Percentiles rank a stretch among this genome's conserved stretches.
Conservation (phyloP, 1,140 invertebrate species). For the Drosophila littoralis region DNA sequence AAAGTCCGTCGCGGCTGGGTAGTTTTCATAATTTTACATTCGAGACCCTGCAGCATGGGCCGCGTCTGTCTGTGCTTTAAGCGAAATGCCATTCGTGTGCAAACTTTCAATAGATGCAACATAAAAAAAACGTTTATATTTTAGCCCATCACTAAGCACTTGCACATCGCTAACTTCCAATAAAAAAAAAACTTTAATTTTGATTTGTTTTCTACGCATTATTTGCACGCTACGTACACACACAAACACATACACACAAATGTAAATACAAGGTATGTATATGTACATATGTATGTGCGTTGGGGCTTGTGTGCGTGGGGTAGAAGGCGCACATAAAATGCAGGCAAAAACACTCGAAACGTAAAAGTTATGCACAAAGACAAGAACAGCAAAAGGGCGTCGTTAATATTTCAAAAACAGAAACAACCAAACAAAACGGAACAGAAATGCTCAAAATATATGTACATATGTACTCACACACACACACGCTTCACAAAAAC, state of each 20-base stretch:
- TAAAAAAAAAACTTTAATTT: neutral
- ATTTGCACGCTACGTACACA: neutral
- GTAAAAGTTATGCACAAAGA: constrained; percentile 68
- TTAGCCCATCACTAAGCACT: neutral
- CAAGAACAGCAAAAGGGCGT: constrained; percentile 78
- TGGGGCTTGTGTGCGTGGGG: neutral
- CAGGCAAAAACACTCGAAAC: constrained; percentile 71
- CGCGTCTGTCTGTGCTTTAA: constrained; percentile 3
- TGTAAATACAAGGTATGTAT: neutral
- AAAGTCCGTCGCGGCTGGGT: constrained; percentile 36
- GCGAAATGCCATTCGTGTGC: neutral
- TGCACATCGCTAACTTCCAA: neutral
- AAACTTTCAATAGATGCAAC: neutral
- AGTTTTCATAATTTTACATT: constrained; percentile 68
- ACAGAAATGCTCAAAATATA: constrained; percentile 36
- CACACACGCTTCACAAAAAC: constrained; percentile 32
- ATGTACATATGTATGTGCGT: neutral
- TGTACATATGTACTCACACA: constrained; percentile 20
- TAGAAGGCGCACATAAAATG: constrained; percentile 62
- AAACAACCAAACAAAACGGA: constrained; percentile 48
- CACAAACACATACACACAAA: neutral
- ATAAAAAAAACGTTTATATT: neutral
- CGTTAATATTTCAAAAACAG: constrained; percentile 82
- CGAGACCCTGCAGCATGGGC: constrained; percentile 14
- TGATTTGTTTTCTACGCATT: constrained; percentile 7